Base-by-base conservation (phyloP, 2,113 vertebrate species). In the Coracopsis vasa region DNA sequence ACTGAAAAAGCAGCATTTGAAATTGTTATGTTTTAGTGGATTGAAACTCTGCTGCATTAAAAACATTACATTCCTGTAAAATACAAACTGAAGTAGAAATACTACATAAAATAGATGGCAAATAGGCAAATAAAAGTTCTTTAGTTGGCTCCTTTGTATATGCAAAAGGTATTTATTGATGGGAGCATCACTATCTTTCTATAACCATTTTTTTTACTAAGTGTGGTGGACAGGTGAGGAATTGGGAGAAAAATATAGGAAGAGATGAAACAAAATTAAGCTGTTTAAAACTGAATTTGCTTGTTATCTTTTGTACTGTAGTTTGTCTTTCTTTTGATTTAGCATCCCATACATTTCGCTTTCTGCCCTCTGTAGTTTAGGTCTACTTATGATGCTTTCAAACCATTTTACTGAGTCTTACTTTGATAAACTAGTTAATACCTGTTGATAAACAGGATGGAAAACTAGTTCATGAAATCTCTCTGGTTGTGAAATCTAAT, bases 371-470 rank as follows among this genome's bases (percentile, higher is more conserved):
- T 92, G 19, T 35, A 37, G 45, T 53, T 41, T 42, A 73, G 13
- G 7, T 83, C 25, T 67, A 5, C 12, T 44, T 11, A 19, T 37
- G 29, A 41, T 37, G 27, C 2, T 87, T 74, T 67, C 19, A 48
- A 72, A 45, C 9, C 7, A 14, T 75, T 75, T 77, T 91, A 0
- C 33, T 37, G 31, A 60, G 47, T 50, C 5, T 78, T 50, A 44
- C 3, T 6, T 31, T 51, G 33, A 29, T 44, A 73, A 88, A 80
- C 11, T n/a, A 44, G 4, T 31, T 42, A 21, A 61, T 50, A 31
- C 1, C 29, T 14, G 6, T 5, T 65, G 41, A 48, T 53, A 37
- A 62, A 35, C 24, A n/a, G 1, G 0, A 7, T 62, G 28, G 37
- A 84, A 66, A 73, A n/a, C 4, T 27, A 19, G 8, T 21, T 45